These are phyloP conservation scores for Euplagia quadripunctaria DNA, from an alignment of 2,888 invertebrate genomes.

Conservation along the genomic window DNA sequence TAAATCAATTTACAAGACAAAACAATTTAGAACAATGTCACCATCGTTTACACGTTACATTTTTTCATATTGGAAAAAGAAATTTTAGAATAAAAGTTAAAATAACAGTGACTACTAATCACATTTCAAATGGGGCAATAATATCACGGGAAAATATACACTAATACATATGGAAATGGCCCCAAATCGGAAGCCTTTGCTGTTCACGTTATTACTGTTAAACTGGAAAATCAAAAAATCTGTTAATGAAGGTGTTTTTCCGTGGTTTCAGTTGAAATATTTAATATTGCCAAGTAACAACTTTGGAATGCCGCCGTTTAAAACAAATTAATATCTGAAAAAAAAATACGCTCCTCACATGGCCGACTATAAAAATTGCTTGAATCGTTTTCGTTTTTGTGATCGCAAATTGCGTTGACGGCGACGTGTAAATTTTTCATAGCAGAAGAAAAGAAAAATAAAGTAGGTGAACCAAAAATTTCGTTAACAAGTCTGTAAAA, in stretches of 20 bases:
- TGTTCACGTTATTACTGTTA: background rate
- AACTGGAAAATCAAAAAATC: background rate
- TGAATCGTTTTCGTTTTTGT: background rate
- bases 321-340: background rate
- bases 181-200: no score
- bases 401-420: constrained; percentile 19
- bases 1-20: no score
- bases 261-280: background rate
- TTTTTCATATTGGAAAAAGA: no score
- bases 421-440: constrained; percentile 15
- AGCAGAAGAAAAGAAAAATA: background rate
- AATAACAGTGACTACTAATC: no score
- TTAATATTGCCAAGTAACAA: background rate
- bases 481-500: constrained; percentile 42
- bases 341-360: background rate
- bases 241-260: background rate
- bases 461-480: constrained; percentile 12
- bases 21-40: no score
- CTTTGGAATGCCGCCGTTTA: background rate
- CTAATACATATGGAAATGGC: no score
- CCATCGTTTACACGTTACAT: no score
- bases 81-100: no score
- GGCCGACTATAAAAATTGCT: background rate
- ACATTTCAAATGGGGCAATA: no score
- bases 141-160: no score